Conservation (phyloP, 2,797 vertebrate genomes). For the Liparis tanakae region DNA sequence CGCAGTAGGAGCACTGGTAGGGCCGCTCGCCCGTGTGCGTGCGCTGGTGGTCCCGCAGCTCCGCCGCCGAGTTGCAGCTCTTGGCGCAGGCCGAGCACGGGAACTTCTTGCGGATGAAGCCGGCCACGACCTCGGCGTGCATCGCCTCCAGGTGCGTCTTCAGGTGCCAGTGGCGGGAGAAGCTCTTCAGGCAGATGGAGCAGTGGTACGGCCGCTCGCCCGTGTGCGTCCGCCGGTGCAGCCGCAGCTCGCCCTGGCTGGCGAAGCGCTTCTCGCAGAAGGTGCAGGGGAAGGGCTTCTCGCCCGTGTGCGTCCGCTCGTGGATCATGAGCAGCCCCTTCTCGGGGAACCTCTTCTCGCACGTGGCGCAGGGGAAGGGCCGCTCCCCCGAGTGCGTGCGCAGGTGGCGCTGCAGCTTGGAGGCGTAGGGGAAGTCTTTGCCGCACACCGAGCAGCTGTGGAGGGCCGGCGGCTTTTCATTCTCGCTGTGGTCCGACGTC, state of each 20-base stretch:
- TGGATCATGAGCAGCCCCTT: conserved; percentile 81
- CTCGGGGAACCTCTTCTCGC: conserved; percentile 80
- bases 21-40: conserved; percentile 81
- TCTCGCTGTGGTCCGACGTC: conserved; percentile 56
- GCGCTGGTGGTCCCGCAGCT: conserved; percentile 78
- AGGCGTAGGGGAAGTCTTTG: conserved; percentile 79
- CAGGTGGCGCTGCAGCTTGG: conserved; percentile 79
- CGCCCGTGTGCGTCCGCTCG: conserved; percentile 77
- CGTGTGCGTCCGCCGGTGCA: conserved; percentile 78
- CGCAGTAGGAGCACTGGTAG: conserved; percentile 80
- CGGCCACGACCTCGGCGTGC: conserved; percentile 73
- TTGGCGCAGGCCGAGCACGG: conserved; percentile 77
- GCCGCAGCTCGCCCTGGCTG: conserved; percentile 78
- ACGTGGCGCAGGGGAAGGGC: conserved; percentile 79
- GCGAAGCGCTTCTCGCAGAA: conserved; percentile 80
- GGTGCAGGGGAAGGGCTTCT: conserved; percentile 78
- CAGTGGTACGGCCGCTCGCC: conserved; percentile 80
- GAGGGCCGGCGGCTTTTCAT: conserved; percentile 56
- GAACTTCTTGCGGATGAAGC: conserved; percentile 76
- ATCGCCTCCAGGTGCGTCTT: conserved; percentile 80
- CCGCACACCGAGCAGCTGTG: conserved; percentile 78
- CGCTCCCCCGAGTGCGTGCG: conserved; percentile 80
- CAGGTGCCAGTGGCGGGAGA: conserved; percentile 79
- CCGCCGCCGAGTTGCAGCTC: conserved; percentile 79
- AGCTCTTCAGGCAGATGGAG: conserved; percentile 77